Conservation (phyloP, 2,113 vertebrate genomes). For the Tamias sibiricus region DNA sequence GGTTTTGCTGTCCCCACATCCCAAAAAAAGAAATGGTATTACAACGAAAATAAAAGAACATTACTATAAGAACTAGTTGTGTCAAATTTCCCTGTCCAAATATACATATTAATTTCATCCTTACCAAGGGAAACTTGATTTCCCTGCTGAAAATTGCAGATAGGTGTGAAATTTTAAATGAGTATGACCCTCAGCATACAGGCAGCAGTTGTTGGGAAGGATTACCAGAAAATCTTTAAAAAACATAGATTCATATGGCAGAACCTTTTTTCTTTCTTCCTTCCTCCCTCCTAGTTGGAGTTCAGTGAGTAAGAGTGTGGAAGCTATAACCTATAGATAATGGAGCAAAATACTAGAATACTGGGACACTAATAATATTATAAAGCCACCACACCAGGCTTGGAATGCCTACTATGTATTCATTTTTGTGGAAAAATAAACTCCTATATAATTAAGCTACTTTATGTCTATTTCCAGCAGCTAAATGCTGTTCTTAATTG, state of each 20-base stretch:
- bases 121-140: neutral
- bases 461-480: neutral
- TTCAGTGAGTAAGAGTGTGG: neutral
- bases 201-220: neutral
- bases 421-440: constrained; percentile 37
- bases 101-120: neutral
- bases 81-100: neutral
- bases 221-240: constrained; percentile 2
- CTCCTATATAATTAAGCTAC: neutral
- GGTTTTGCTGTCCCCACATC: neutral
- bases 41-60: constrained; percentile 4
- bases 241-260: neutral
- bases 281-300: neutral
- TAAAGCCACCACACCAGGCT: neutral
- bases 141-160: neutral
- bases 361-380: neutral
- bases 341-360: constrained; percentile 16
- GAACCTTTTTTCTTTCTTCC: neutral
- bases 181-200: neutral
- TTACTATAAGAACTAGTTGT: constrained; percentile 7
- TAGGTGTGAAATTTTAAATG: neutral
- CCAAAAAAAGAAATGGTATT: neutral
- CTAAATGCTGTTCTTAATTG: neutral
- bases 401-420: constrained; percentile 23
- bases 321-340: neutral